A percentile compares a stretch with the other conserved stretches of the same genome.
Conservation (phyloP, 2,113 vertebrate genomes). For the Poeciliopsis retropinna region DNA sequence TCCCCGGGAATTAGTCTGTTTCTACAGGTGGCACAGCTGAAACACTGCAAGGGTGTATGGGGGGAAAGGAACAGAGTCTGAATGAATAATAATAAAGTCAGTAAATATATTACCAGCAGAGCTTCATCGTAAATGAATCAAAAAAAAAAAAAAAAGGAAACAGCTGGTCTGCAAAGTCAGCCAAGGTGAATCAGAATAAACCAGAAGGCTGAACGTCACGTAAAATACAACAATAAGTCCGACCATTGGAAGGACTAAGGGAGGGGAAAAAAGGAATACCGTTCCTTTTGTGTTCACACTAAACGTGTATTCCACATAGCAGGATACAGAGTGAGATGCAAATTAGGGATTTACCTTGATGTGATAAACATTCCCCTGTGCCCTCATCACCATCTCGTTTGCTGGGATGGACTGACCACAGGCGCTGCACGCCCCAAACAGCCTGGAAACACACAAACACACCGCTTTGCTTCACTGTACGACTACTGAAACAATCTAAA, state of each 20-base stretch:
- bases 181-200: background rate
- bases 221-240: background rate
- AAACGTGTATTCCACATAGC: constrained; percentile 44
- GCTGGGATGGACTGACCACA: constrained; percentile 85
- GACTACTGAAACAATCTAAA: background rate
- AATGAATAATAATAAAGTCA: background rate
- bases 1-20: constrained; percentile 84
- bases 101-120: background rate
- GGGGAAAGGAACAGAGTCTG: background rate
- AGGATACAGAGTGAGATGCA: constrained; percentile 10
- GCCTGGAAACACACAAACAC: constrained; percentile 60
- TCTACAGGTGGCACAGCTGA: constrained; percentile 85
- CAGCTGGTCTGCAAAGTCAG: background rate
- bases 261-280: background rate
- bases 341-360: constrained; percentile 78
- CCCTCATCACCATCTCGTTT: constrained; percentile 87
- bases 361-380: constrained; percentile 85
- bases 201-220: background rate
- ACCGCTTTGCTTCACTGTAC: background rate
- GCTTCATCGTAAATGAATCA: too few relatives aligned
- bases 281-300: background rate
- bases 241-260: background rate
- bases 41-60: constrained; percentile 72
- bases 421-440: constrained; percentile 84
- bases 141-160: too few relatives aligned